Conservation (phyloP, 2,888 invertebrate species). For the Blomia tropicalis region DNA sequence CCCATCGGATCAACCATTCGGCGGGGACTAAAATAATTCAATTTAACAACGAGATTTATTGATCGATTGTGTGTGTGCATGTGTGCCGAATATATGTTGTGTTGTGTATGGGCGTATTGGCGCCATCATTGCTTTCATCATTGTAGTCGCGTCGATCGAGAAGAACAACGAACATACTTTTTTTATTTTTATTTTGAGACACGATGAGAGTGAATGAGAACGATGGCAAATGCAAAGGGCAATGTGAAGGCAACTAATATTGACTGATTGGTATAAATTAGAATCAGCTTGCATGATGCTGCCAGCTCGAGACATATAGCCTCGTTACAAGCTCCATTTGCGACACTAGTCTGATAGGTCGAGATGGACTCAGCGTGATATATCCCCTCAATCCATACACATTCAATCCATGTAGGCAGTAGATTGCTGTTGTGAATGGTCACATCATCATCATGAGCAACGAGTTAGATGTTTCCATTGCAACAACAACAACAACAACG, state of each 20-base stretch:
- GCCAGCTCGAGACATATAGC: neutral
- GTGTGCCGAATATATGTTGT: neutral
- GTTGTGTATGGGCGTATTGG: conserved; percentile 10
- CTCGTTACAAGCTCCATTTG: neutral
- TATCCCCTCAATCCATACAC: too few relatives aligned
- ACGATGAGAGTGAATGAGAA: too few relatives aligned
- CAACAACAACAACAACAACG: too few relatives aligned
- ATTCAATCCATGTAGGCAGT: conserved; percentile 4
- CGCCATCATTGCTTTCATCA: neutral
- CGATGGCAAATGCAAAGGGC: too few relatives aligned
- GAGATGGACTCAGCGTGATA: conserved; percentile 12
- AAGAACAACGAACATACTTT: too few relatives aligned
- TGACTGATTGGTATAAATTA: conserved; percentile 11
- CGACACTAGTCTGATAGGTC: neutral
- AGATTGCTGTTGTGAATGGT: neutral
- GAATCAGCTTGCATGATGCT: neutral
- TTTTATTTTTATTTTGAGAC: too few relatives aligned
- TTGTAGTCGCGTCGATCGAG: too few relatives aligned
- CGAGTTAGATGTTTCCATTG: neutral
- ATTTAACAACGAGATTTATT: conserved; percentile 14
- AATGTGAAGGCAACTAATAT: neutral
- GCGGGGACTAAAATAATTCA: conserved; percentile 7
- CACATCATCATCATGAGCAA: neutral
- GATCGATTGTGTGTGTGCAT: conserved; percentile 6
- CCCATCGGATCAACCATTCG: too few relatives aligned